Percentiles rank a stretch among this genome's conserved stretches.
Conservation (phyloP, 2,797 vertebrate genomes). For the Caiman crocodilus region DNA sequence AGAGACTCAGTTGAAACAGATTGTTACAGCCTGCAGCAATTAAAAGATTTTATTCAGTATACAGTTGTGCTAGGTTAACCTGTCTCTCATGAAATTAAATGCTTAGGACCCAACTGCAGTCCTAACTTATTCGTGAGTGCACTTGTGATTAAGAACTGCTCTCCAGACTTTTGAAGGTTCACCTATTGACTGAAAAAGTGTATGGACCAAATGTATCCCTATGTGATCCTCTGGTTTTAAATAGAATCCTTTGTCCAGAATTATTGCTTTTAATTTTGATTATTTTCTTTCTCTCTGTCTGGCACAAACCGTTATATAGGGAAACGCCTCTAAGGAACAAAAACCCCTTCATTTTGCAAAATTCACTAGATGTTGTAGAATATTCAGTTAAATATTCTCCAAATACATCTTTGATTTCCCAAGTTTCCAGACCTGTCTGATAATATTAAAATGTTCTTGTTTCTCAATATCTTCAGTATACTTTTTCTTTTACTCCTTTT, state of each 20-base stretch:
- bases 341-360: constrained; percentile 41
- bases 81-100: constrained; percentile 26
- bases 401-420: constrained; percentile 45
- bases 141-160: background rate
- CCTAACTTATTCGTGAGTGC: background rate
- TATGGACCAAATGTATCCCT: background rate
- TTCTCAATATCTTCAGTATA: background rate
- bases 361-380: constrained; percentile 41
- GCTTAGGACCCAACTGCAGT: background rate
- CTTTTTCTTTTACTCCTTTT: background rate
- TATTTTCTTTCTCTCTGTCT: constrained; percentile 58
- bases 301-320: constrained; percentile 36
- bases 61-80: background rate
- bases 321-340: constrained; percentile 39
- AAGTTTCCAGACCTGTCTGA: constrained; percentile 18
- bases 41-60: constrained; percentile 53
- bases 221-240: constrained; percentile 49
- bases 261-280: constrained; percentile 59
- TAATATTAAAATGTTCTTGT: background rate
- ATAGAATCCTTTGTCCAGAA: constrained; percentile 41
- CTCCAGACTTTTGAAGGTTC: background rate
- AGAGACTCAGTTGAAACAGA: background rate
- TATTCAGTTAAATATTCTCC: constrained; percentile 10
- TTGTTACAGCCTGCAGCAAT: background rate
- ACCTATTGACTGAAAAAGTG: background rate